Evolutionary conservation across 2,113 vertebrate genomes (phyloP).

Genomic region (Erinaceus europaeus): DNA sequence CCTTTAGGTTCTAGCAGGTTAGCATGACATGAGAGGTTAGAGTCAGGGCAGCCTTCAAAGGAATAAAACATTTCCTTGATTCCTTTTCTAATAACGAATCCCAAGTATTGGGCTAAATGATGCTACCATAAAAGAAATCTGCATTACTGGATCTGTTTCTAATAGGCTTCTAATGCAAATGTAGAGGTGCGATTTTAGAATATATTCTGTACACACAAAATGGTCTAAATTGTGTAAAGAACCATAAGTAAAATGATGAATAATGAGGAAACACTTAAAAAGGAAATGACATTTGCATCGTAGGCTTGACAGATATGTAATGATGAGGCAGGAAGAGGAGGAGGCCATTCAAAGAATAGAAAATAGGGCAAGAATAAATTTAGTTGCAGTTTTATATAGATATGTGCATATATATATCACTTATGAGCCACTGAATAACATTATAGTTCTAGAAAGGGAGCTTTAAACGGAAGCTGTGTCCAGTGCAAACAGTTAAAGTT

Average conservation of each 20-base stretch:
- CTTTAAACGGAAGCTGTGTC: not conserved
- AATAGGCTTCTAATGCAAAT: not conserved
- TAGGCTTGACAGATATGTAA: not conserved
- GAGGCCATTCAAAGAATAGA: not conserved
- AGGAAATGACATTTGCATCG: not conserved
- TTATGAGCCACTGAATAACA: not conserved
- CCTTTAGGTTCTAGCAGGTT: not conserved
- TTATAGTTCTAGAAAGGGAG: not conserved
- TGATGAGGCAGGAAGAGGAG: not conserved
- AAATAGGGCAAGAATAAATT: conserved; percentile 11
- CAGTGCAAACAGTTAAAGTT: not conserved
- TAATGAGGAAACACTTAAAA: not conserved
- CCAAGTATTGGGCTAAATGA: not conserved
- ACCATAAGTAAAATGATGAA: not conserved
- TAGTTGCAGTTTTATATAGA: not conserved
- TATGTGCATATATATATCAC: not conserved
- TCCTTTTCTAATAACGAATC: not conserved
- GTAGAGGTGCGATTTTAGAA: not conserved
- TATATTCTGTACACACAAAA: not conserved
- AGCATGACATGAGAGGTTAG: not conserved
- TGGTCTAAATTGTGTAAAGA: not conserved
- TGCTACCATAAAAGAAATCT: not conserved
- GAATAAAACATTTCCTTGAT: conserved; percentile 1
- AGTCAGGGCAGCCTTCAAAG: not conserved
- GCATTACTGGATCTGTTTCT: not conserved